phyloP scores from a whole-genome alignment of 2,888 invertebrate genomes.

The Orthosia gothica region DNA sequence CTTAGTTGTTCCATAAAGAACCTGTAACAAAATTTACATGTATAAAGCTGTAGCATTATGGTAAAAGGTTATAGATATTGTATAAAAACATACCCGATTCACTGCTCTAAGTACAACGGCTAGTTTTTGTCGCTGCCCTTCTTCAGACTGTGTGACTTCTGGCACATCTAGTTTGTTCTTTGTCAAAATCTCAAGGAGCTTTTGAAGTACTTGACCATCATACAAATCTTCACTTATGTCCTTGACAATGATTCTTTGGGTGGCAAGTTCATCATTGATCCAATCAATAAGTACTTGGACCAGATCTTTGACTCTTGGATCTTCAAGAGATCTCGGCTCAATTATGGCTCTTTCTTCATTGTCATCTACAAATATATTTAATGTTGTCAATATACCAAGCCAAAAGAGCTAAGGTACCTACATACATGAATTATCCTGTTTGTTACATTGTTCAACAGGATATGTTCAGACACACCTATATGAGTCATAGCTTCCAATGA shows the following conservation, averaged over 20 bases:
- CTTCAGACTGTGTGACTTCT: constrained; percentile 99
- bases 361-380: constrained; percentile 93
- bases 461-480: constrained; percentile 32
- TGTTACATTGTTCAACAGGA: constrained; percentile 44
- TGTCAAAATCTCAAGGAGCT: constrained; percentile 96
- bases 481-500: constrained; percentile 37
- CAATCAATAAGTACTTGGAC: constrained; percentile 98
- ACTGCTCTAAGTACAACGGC: constrained; percentile 97
- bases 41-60: neutral
- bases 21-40: constrained; percentile 82
- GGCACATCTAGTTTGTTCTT: constrained; percentile 98
- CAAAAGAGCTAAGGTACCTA: neutral
- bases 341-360: constrained; percentile 99
- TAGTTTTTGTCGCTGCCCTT: constrained; percentile 98
- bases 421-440: constrained; percentile 48
- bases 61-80: neutral
- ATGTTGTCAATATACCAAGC: neutral
- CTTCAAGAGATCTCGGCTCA: constrained; percentile 96
- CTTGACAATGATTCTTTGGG: constrained; percentile 99
- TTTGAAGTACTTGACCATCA: constrained; percentile 97
- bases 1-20: constrained; percentile 94
- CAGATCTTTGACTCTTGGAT: constrained; percentile 96
- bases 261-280: constrained; percentile 99
- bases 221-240: constrained; percentile 99
- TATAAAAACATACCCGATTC: constrained; percentile 93